Conservation (phyloP, 2,113 vertebrate genomes). For the Oostethus manadensis region DNA sequence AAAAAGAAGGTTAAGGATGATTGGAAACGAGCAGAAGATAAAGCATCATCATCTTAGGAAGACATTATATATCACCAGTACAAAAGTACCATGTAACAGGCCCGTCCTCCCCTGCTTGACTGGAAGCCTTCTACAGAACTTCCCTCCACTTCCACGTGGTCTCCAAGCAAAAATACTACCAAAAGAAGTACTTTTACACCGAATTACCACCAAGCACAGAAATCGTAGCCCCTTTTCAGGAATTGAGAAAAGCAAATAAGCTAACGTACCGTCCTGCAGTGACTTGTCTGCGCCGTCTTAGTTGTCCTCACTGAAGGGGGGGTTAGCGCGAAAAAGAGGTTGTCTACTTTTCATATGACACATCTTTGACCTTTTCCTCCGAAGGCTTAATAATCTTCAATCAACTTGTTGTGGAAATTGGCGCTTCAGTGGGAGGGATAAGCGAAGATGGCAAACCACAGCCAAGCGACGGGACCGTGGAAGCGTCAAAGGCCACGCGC, state of each 20-base stretch:
- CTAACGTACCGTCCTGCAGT: constrained; percentile 47
- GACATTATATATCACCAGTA: no score
- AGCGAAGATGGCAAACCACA: constrained; percentile 45
- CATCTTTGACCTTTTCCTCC: constrained; percentile 55
- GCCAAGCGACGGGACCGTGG: constrained; percentile 8
- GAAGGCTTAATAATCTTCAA: constrained; percentile 41
- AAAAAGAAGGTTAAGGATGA: no score
- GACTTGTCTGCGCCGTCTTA: constrained; percentile 23
- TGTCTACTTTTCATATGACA: neutral
- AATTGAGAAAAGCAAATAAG: neutral
- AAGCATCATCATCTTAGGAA: no score
- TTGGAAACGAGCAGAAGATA: no score
- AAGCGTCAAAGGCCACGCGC: constrained; percentile 4
- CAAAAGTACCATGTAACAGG: no score
- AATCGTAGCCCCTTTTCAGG: no score
- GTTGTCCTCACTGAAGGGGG: constrained; percentile 24
- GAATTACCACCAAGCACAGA: no score
- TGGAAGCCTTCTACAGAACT: no score
- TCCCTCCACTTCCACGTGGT: no score
- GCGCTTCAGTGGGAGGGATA: constrained; percentile 56
- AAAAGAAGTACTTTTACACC: no score
- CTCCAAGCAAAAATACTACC: neutral
- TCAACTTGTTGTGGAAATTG: constrained; percentile 59
- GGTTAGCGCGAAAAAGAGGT: constrained; percentile 14
- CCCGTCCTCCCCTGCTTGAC: no score